Percentiles rank a stretch among this genome's conserved stretches.
These are phyloP conservation scores for Smittia aterrima DNA, from an alignment of 2,888 invertebrate species.

Conservation along the genomic window DNA sequence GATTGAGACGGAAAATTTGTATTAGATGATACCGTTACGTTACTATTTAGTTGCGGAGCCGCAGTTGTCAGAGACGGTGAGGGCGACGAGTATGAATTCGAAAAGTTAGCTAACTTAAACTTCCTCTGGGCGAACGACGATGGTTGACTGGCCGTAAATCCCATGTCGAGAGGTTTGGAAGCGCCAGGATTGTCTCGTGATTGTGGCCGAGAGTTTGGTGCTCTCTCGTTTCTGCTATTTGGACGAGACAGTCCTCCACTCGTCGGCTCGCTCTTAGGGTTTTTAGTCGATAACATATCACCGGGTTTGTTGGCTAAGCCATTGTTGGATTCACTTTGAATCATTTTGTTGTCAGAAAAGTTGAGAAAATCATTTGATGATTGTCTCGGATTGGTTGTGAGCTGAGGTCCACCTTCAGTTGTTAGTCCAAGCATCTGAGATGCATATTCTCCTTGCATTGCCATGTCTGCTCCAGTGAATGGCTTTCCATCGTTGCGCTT, in stretches of 20 bases:
- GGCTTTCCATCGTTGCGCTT: conserved; percentile 88
- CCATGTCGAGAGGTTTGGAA: conserved; percentile 29
- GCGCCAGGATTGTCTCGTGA: conserved; percentile 48
- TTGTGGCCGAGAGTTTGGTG: conserved; percentile 49
- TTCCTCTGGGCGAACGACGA: conserved; percentile 54
- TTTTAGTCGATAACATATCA: conserved; percentile 26
- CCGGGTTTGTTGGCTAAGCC: conserved; percentile 29
- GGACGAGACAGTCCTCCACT: conserved; percentile 43
- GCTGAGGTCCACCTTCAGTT: conserved; percentile 56
- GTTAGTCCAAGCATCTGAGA: conserved; percentile 80
- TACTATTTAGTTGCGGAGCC: conserved; percentile 41
- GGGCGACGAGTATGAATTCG: conserved; percentile 37
- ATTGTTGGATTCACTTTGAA: conserved; percentile 36
- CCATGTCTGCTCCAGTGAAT: conserved; percentile 86
- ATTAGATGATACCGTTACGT: conserved; percentile 42
- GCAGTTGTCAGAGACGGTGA: conserved; percentile 39
- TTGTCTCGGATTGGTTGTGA: conserved; percentile 4
- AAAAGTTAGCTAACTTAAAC: conserved; percentile 49
- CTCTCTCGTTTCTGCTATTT: conserved; percentile 48
- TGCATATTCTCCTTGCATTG: conserved; percentile 87
- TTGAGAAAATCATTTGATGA: conserved; percentile 46
- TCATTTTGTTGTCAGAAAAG: conserved; percentile 43
- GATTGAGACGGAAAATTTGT: conserved; percentile 36
- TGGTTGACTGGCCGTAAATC: conserved; percentile 44
- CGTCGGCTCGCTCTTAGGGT: conserved; percentile 16